Conservation (phyloP, 2,888 invertebrate genomes). For the Thereva nobilitata region DNA sequence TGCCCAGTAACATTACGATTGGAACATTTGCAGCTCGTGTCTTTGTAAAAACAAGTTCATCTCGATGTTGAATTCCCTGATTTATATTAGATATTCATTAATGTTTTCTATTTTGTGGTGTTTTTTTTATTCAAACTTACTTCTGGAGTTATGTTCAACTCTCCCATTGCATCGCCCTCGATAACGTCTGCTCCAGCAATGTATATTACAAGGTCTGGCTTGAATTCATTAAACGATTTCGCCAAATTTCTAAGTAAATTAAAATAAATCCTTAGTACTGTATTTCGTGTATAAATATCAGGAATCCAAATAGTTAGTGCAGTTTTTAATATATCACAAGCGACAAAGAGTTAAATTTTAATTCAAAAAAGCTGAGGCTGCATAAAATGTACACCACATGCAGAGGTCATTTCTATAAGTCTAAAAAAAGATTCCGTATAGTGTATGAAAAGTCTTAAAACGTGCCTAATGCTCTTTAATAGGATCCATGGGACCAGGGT, state of each 20-base stretch:
- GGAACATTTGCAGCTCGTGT: conserved; percentile 67
- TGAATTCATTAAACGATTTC: conserved; percentile 68
- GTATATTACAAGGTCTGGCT: conserved; percentile 76
- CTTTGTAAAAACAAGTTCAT: conserved; percentile 75
- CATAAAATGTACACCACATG: no score
- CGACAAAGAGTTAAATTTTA: neutral
- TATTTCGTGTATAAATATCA: no score
- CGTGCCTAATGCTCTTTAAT: no score
- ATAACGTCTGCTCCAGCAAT: conserved; percentile 86
- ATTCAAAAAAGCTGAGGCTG: conserved; percentile 46
- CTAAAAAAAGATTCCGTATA: no score
- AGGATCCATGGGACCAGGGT: no score
- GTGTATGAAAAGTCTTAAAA: no score
- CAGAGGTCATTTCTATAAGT: no score
- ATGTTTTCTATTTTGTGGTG: neutral
- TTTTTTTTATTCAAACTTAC: neutral
- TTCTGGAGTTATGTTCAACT: conserved; percentile 66
- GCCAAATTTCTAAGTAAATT: conserved; percentile 63
- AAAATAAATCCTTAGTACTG: neutral
- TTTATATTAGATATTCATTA: conserved; percentile 1
- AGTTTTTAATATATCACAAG: neutral
- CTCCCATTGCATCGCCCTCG: conserved; percentile 73
- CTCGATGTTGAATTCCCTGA: conserved; percentile 76
- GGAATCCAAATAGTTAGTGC: no score
- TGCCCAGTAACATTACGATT: conserved; percentile 80